Base-by-base conservation (phyloP, 1,140 invertebrate species). In the Phocides pigmalion region DNA sequence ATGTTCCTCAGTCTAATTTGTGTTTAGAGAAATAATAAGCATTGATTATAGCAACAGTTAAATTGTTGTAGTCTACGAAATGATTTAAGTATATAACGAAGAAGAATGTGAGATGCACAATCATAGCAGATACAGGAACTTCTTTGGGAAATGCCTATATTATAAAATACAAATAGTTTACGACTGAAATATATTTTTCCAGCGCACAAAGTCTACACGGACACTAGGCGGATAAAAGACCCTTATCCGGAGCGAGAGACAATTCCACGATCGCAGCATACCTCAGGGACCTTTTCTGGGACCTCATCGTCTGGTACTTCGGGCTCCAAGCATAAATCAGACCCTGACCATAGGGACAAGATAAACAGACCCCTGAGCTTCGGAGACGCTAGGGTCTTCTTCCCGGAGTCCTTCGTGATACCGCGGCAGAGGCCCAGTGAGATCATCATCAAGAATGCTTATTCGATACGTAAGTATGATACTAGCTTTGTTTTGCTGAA, bases 261-360 rank as follows among this genome's bases (percentile, higher is more conserved):
- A 0, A 37, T 74, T 37, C 53, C 70, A 0, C 80, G 84, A 0
- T 81, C 81, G 0, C 80, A 83, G 61, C 82, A 86, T 62, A 87
- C 80, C 9, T 84, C 85, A 3, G 90, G 88, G 3, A 91, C 89
- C 0, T 90, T 90, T 68, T 92, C 90, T 0, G 90, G 87, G 0
- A 91, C 90, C 5, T 92, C 91, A 0, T 92, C 91, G 0, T 91
- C 89, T 1, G 89, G 89, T 0, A 92, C 90, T 4, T 92, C 91
- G 3, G 91, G 89, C 6, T 91, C 89, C 15, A 89, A 89, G 56
- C 86, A 85, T 41, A 83, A 82, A 46, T 76, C 77, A 0, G 89
- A 91, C 61, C 77, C 81, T 17, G 78, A 84, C n/a, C 47, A 50
- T 35, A 65, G 77, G 20, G 75, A 82, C 9, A 79, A 83, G 51